phyloP scores from a whole-genome alignment of 2,888 invertebrate species.

The Plusia festucae region DNA sequence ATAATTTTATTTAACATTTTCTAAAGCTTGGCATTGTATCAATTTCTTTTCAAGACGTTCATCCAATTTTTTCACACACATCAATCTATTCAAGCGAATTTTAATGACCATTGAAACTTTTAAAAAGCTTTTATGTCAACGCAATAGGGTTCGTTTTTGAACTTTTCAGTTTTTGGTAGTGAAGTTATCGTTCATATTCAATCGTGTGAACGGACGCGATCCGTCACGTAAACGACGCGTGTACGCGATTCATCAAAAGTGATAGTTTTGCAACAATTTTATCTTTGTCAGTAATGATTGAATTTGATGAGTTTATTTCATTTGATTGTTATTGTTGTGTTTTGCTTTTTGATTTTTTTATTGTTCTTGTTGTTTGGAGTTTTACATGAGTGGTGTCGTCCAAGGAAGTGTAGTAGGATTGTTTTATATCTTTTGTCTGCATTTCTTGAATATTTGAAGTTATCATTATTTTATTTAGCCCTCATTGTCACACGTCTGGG shows the following conservation, averaged over 20 bases:
- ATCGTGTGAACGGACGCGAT: constrained; percentile 75
- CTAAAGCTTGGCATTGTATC: constrained; percentile 27
- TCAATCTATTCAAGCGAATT: constrained; percentile 46
- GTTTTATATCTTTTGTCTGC: too few species aligned
- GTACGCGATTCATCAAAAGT: constrained; percentile 78
- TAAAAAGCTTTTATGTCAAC: constrained; percentile 17
- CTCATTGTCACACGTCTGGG: too few species aligned
- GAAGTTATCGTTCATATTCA: constrained; percentile 66
- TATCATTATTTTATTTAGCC: too few species aligned
- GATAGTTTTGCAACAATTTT: constrained; percentile 53
- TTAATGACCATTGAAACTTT: constrained; percentile 44
- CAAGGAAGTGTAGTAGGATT: too few species aligned
- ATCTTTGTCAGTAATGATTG: constrained; percentile 52
- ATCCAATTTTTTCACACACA: constrained; percentile 50
- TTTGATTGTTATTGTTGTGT: constrained; percentile 9
- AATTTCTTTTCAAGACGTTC: constrained; percentile 32
- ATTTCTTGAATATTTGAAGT: too few species aligned
- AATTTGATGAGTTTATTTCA: constrained; percentile 49
- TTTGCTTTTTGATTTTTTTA: background rate
- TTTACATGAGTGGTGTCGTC: too few species aligned
- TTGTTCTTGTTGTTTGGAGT: background rate
- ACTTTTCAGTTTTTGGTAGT: constrained; percentile 51
- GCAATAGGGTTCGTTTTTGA: constrained; percentile 18
- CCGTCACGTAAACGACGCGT: constrained; percentile 72
- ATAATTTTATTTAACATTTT: background rate